These are phyloP conservation scores for Cyrtorhinus lividipennis DNA, from an alignment of 1,140 invertebrate species.

Conservation along the genomic window DNA sequence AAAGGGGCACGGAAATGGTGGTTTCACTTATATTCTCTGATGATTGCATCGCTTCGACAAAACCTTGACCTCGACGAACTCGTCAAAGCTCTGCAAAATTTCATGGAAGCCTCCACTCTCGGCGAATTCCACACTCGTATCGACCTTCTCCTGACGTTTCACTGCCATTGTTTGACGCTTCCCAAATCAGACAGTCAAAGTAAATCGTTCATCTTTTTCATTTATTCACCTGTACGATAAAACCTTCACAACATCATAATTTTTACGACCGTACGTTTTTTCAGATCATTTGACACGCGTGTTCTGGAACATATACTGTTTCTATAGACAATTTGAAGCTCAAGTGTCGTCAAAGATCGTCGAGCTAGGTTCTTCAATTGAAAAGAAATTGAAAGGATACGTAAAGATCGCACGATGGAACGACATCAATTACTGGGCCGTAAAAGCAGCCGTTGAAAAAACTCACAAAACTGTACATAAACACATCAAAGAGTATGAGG, in stretches of 20 bases:
- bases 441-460: slow-evolving; percentile 74
- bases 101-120: slow-evolving; percentile 69
- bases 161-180: slow-evolving; percentile 51
- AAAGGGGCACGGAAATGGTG: slow-evolving; percentile 65
- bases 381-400: slow-evolving; percentile 83
- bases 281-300: too few relatives aligned
- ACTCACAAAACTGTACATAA: slow-evolving; percentile 77
- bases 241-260: too few relatives aligned
- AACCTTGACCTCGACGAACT: slow-evolving; percentile 27
- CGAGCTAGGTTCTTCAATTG: slow-evolving; percentile 56
- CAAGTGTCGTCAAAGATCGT: slow-evolving; percentile 49
- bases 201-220: slow-evolving; percentile 27
- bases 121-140: slow-evolving; percentile 70
- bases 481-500: slow-evolving; percentile 63
- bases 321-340: slow-evolving; percentile 64
- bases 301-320: slow-evolving; percentile 73
- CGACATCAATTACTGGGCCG: slow-evolving; percentile 87
- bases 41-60: slow-evolving; percentile 36
- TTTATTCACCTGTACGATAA: too few relatives aligned
- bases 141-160: slow-evolving; percentile 60
- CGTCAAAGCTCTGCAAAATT: slow-evolving; percentile 50
- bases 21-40: slow-evolving; percentile 68
- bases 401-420: slow-evolving; percentile 90
- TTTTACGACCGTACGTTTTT: too few relatives aligned
- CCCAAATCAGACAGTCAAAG: slow-evolving; percentile 31